These are phyloP conservation scores for Carduelis carduelis DNA, from an alignment of 2,797 vertebrate species.

Conservation along the genomic window DNA sequence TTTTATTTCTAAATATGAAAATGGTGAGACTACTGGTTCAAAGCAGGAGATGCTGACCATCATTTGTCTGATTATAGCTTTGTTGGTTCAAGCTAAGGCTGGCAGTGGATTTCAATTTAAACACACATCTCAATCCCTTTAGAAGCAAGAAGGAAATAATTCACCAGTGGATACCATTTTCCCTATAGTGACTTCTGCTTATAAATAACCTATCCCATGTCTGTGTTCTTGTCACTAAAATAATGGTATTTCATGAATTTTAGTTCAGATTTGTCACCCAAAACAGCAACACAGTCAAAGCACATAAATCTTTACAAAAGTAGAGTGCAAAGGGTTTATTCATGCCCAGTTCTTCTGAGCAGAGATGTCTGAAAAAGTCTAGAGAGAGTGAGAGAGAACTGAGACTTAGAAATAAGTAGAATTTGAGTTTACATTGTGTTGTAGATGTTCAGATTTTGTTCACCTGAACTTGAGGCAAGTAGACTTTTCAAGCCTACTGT, in stretches of 20 bases:
- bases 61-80: neutral
- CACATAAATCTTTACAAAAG: neutral
- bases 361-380: neutral
- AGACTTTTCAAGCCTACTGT: neutral
- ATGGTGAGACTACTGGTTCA: neutral
- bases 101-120: neutral
- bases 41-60: neutral
- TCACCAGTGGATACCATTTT: neutral
- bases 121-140: fast-evolving
- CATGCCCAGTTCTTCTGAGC: neutral
- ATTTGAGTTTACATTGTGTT: neutral
- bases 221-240: neutral
- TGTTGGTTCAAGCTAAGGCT: neutral
- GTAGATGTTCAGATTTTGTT: neutral
- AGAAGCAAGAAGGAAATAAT: neutral
- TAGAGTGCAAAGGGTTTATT: neutral
- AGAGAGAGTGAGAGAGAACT: neutral
- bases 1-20: neutral
- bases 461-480: neutral
- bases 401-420: neutral
- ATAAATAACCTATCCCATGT: neutral
- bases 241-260: neutral
- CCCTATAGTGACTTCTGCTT: neutral
- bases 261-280: neutral
- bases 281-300: neutral